Evolutionary conservation across 2,797 vertebrate species (phyloP), one percentile per base, ranked within the genome.

Genomic region (Austrolebias charrua): DNA sequence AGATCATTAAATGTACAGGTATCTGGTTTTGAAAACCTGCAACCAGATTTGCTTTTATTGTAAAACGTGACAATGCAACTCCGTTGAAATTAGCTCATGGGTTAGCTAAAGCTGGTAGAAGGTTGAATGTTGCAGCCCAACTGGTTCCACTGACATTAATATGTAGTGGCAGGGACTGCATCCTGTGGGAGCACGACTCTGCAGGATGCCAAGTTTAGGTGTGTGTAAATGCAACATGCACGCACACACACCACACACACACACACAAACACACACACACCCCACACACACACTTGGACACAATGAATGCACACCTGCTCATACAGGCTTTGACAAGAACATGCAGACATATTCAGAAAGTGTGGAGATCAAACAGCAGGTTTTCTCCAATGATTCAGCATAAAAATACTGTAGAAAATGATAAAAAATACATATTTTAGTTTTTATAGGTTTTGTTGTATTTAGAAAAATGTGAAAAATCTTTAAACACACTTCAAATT

Each of bases 81-180:
- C 28, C 14, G 40, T 51, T 38, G 58, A 7, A 15, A 53, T 59
- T 48, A 59, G 64, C 44, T 66, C 51, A 51, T 19, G 29, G 45
- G 60, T 62, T 71, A 78, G 47, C 62, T 46, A 35, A 50, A 72
- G 69, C 69, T 28, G 59, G 60, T 66, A 73, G 77, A 77, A 81
- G 80, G 85, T 86, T 83, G 78, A 63, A 54, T 61, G 42, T 55
- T 65, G 71, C 79, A 72, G 81, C 77, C 78, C 74, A 72, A 75
- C 73, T 76, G 66, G 71, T 69, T 74, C 63, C 60, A 29, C 14
- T 84, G 86, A 90, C 69, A 65, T 69, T 85, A 86, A 89, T 60
- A 57, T 45, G 54, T 28, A 9, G 56, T 82, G 86, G 78, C 88
- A 88, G 78, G 6, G 60, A 71, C 73, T 63, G 77, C 60, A 55